phyloP scores from a whole-genome alignment of 2,113 vertebrate species.

The Hydrochoerus hydrochaeris region DNA sequence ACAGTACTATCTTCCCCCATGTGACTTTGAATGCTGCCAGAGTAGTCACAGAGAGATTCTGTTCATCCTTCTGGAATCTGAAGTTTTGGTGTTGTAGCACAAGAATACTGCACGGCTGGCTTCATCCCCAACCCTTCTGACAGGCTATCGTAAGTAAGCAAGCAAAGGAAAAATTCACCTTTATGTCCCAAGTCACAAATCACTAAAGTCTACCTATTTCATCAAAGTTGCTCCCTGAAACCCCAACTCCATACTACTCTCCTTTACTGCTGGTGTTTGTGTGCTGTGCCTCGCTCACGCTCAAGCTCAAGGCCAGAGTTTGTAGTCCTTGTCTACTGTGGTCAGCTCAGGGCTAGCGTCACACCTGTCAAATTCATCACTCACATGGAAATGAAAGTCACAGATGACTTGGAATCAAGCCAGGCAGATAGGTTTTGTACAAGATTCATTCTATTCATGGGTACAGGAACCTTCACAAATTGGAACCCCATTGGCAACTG shows the following conservation, averaged over 20 bases:
- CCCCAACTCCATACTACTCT: fast-evolving
- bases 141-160: background rate
- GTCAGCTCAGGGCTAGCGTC: background rate
- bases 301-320: background rate
- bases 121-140: background rate
- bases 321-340: fast-evolving
- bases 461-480: background rate
- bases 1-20: background rate
- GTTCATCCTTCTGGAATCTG: background rate
- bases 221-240: background rate
- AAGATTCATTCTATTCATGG: background rate
- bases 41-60: background rate
- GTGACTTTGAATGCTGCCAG: background rate
- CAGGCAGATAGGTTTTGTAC: background rate
- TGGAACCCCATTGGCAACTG: background rate
- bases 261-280: background rate
- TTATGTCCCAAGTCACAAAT: background rate
- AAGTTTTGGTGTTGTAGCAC: background rate
- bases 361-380: background rate
- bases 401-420: background rate
- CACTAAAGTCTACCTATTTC: background rate
- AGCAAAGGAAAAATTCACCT: background rate
- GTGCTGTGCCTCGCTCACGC: no score
- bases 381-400: background rate
- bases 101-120: fast-evolving